Percentiles rank a stretch among this genome's conserved stretches.
These are phyloP conservation scores for Emys orbicularis DNA, from an alignment of 2,797 vertebrate species.

Conservation along the genomic window DNA sequence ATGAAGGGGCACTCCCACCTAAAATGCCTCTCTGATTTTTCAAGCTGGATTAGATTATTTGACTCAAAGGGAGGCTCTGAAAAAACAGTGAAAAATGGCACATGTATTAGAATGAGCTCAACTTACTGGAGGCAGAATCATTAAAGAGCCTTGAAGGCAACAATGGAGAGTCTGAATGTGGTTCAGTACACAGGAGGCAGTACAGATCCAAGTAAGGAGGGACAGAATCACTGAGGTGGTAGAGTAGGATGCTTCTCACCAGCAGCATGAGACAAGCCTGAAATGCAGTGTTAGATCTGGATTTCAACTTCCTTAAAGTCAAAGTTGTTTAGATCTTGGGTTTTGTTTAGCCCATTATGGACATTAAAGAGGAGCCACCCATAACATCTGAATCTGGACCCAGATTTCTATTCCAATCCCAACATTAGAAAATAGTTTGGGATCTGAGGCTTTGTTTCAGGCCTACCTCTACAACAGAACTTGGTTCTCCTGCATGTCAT, in stretches of 20 bases:
- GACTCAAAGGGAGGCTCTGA: not conserved
- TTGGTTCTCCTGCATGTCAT: not conserved
- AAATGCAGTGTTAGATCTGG: not conserved
- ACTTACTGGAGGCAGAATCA: not conserved
- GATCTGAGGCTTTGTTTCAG: not conserved
- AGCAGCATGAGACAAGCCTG: not conserved
- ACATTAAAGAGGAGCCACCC: not conserved
- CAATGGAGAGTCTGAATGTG: not conserved
- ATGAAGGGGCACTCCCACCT: too few relatives aligned
- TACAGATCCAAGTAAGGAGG: not conserved
- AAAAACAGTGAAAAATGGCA: not conserved
- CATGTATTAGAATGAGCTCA: not conserved
- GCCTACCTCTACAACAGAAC: not conserved
- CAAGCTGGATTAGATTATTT: not conserved
- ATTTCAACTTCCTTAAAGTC: not conserved
- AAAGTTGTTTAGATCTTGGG: not conserved
- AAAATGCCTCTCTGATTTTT: not conserved
- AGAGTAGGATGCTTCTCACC: not conserved
- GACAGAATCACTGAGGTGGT: fast-evolving
- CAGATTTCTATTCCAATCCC: not conserved
- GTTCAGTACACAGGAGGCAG: not conserved
- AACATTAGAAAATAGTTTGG: not conserved
- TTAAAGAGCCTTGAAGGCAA: not conserved
- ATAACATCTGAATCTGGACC: not conserved
- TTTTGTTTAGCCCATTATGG: not conserved